Percentiles rank a stretch among this genome's conserved stretches.
Conservation (phyloP, 2,113 vertebrate species). For the Carettochelys insculpta region DNA sequence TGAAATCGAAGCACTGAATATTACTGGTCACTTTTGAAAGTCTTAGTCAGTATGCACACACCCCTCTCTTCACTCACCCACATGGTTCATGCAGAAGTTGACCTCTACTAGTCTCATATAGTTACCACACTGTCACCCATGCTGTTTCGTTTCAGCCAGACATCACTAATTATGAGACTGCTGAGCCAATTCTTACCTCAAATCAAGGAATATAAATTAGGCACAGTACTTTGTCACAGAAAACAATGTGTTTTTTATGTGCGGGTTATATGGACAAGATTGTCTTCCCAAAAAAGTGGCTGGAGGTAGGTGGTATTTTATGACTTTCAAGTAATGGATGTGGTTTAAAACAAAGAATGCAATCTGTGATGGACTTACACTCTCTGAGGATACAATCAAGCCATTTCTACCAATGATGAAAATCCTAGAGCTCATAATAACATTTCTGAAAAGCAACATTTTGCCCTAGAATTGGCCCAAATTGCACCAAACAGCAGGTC, state of each 20-base stretch:
- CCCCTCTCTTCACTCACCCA: too few relatives aligned
- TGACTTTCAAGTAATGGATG: background rate
- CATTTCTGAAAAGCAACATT: fast-evolving
- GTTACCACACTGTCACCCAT: background rate
- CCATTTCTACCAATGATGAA: background rate
- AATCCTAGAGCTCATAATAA: background rate
- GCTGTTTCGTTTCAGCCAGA: background rate
- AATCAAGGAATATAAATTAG: background rate
- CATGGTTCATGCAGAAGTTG: background rate
- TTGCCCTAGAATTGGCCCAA: background rate
- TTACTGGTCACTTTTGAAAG: background rate
- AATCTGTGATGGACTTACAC: background rate
- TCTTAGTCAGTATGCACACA: background rate
- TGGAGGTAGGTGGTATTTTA: background rate
- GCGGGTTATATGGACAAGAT: background rate
- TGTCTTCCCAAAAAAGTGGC: background rate
- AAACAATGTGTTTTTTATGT: background rate
- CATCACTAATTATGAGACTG: background rate
- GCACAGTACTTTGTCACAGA: background rate
- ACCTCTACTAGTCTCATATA: background rate
- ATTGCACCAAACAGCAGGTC: background rate
- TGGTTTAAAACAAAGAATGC: background rate
- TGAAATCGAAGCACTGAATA: background rate
- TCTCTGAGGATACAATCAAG: background rate
- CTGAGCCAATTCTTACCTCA: background rate